A percentile compares a stretch with the other conserved stretches of the same genome.
These are phyloP conservation scores for Oncorhynchus masou DNA, from an alignment of 2,113 vertebrate genomes.

Conservation along the genomic window DNA sequence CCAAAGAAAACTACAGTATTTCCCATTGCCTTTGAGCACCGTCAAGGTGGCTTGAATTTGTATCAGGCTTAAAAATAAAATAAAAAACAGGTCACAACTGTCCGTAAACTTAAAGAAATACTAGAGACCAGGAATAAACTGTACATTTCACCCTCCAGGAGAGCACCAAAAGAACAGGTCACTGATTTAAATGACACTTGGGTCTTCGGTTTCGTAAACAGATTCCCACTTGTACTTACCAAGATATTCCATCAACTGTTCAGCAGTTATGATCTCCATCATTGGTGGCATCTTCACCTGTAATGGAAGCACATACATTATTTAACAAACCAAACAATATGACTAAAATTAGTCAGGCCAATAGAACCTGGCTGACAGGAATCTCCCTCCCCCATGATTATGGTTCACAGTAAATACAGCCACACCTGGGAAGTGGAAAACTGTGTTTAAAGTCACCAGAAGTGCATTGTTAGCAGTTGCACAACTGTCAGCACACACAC, in stretches of 20 bases:
- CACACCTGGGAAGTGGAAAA: not conserved
- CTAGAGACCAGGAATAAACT: not conserved
- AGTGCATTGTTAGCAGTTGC: not conserved
- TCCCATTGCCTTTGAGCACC: not conserved
- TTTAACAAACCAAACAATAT: not conserved
- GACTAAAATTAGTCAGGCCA: not conserved
- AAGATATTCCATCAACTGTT: conserved; percentile 98
- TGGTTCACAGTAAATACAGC: not conserved
- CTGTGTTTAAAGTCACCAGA: not conserved
- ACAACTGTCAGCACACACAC: not conserved
- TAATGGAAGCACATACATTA: conserved; percentile 41
- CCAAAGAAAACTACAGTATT: not conserved
- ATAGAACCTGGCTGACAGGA: not conserved
- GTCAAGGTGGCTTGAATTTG: not conserved
- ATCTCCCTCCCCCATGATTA: not conserved
- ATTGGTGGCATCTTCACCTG: conserved; percentile 97
- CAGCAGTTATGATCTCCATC: conserved; percentile 99
- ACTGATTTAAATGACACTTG: not conserved
- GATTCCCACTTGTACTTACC: conserved; percentile 75
- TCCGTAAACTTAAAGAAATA: not conserved
- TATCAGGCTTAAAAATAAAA: not conserved
- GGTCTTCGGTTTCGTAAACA: no score
- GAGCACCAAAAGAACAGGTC: not conserved
- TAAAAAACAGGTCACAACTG: not conserved
- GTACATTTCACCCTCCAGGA: not conserved